Conservation (phyloP, 1,140 invertebrate genomes). For the Laupala kohalensis region DNA sequence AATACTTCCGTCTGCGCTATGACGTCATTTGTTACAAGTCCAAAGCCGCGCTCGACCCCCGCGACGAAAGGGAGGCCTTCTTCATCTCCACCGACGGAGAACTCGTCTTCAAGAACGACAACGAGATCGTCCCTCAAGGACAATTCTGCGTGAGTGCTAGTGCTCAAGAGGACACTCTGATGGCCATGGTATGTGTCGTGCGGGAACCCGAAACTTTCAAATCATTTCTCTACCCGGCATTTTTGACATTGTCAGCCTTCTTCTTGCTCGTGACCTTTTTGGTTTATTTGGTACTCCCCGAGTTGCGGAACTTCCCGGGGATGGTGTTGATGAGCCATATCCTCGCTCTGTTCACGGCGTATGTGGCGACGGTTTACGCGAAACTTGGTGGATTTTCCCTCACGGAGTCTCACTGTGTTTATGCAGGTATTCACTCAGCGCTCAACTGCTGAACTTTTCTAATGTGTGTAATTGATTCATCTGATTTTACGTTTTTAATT, state of each 20-base stretch:
- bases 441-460: not conserved
- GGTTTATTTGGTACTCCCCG: not conserved
- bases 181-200: too few species aligned
- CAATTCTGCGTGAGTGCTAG: not conserved
- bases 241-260: not conserved
- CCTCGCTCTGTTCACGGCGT: not conserved
- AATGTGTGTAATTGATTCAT: too few species aligned
- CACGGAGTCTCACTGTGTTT: not conserved
- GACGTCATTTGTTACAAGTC: not conserved
- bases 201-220: not conserved
- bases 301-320: not conserved
- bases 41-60: not conserved
- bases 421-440: not conserved
- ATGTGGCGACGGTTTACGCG: not conserved
- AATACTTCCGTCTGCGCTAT: not conserved
- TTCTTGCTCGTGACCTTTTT: not conserved
- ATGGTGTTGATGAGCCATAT: not conserved
- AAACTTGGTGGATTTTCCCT: not conserved
- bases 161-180: too few species aligned
- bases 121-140: not conserved
- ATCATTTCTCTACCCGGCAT: not conserved
- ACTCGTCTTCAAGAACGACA: not conserved
- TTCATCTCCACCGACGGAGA: not conserved
- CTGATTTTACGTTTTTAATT: too few species aligned
- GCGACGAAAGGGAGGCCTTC: not conserved